Evolutionary conservation across 1,140 invertebrate species (phyloP).

Genomic region (Lucilia cuprina): DNA sequence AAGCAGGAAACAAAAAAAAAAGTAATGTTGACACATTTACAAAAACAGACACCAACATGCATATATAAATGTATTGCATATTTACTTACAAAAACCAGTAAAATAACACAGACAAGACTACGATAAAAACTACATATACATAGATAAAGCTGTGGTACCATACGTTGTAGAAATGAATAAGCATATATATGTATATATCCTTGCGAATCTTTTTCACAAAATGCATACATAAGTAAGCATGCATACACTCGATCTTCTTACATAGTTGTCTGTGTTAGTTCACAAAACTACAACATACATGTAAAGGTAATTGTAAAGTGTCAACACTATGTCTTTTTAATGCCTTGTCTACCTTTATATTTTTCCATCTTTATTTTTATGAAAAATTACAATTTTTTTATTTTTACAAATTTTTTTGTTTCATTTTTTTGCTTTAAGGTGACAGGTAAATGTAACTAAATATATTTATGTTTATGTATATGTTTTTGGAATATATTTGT

Average conservation of each 20-base stretch:
- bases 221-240: background rate
- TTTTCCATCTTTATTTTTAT: background rate
- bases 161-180: background rate
- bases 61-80: background rate
- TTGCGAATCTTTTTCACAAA: too few relatives aligned
- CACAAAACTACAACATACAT: background rate
- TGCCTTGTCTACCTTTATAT: background rate
- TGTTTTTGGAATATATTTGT: too few relatives aligned
- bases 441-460: background rate
- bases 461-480: background rate
- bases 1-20: background rate
- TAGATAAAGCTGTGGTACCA: background rate
- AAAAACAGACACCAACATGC: background rate
- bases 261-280: background rate
- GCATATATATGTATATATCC: background rate
- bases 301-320: background rate
- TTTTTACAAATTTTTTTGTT: background rate
- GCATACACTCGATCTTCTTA: background rate
- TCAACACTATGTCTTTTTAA: conserved; percentile 11
- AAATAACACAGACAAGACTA: background rate
- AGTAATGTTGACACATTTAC: background rate
- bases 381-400: background rate
- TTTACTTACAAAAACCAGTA: background rate
- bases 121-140: background rate
- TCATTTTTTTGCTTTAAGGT: background rate